A percentile compares a stretch with the other conserved stretches of the same genome.
phyloP scores from a whole-genome alignment of 1,140 invertebrate species.

The Heliothis subflexa region DNA sequence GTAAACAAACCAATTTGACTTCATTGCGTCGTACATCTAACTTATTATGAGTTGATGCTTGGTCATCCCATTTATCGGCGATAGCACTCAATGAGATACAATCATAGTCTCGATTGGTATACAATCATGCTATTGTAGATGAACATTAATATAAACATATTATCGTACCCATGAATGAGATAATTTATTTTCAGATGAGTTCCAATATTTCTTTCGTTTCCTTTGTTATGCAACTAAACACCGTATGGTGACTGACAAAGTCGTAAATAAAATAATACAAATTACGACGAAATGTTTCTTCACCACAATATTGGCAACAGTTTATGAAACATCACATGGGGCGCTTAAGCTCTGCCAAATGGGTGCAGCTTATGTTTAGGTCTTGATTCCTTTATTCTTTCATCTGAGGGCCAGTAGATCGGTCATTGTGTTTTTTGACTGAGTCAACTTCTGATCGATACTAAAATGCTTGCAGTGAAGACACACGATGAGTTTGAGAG shows the following conservation, averaged over 20 bases:
- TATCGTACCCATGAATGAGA: too few relatives aligned
- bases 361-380: conserved; percentile 35
- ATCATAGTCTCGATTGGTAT: conserved; percentile 10
- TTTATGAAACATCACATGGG: conserved; percentile 46
- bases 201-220: not conserved
- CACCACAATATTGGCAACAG: conserved; percentile 48
- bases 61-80: not conserved
- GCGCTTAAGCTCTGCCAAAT: conserved; percentile 50
- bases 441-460: conserved; percentile 33
- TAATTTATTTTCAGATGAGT: not conserved
- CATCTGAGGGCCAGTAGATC: conserved; percentile 50
- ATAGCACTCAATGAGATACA: conserved; percentile 28
- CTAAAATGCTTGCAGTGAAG: conserved; percentile 30
- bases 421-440: conserved; percentile 57
- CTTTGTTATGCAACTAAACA: conserved; percentile 13
- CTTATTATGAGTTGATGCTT: not conserved
- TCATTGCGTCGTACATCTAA: conserved; percentile 1
- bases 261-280: conserved; percentile 20
- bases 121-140: conserved; percentile 14
- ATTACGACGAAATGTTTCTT: conserved; percentile 30
- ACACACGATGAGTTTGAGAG: conserved; percentile 38
- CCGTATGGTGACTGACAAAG: not conserved
- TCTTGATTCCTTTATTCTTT: conserved; percentile 65
- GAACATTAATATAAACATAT: not conserved
- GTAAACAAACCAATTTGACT: conserved; percentile 56